A percentile compares a stretch with the other conserved stretches of the same genome.
Conservation (phyloP, 2,113 vertebrate species). For the Monopterus albus region DNA sequence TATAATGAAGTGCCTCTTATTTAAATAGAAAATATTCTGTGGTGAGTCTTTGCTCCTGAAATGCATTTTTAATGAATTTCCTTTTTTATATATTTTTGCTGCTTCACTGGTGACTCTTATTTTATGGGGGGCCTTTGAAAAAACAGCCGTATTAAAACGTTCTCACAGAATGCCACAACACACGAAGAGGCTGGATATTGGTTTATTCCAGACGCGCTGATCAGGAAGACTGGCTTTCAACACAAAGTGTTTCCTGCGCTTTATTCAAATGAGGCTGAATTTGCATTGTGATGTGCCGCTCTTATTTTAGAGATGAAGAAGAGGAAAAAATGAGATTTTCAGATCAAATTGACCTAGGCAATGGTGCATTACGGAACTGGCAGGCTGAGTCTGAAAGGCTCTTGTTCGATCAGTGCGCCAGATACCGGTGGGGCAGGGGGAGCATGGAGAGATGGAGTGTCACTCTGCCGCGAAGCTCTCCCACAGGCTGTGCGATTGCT, state of each 20-base stretch:
- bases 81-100: slow-evolving; percentile 94
- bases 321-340: slow-evolving; percentile 99
- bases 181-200: slow-evolving; percentile 97
- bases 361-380: slow-evolving; percentile 99
- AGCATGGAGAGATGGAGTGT: slow-evolving; percentile 82
- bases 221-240: slow-evolving; percentile 99
- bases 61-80: slow-evolving; percentile 99
- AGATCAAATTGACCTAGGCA: slow-evolving; percentile 99
- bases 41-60: slow-evolving; percentile 99
- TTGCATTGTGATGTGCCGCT: slow-evolving; percentile 99
- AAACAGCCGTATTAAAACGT: slow-evolving; percentile 94
- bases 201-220: slow-evolving; percentile 99
- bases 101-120: slow-evolving; percentile 99
- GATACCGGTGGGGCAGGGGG: slow-evolving; percentile 85
- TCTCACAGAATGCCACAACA: slow-evolving; percentile 99
- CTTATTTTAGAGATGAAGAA: slow-evolving; percentile 98
- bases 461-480: slow-evolving; percentile 74
- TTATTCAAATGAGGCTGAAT: slow-evolving; percentile 99
- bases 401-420: slow-evolving; percentile 96
- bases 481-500: slow-evolving; percentile 71
- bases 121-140: slow-evolving; percentile 94
- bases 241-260: slow-evolving; percentile 99
- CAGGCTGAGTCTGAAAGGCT: slow-evolving; percentile 98
- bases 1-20: slow-evolving; percentile 99
- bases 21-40: slow-evolving; percentile 99